phyloP scores from a whole-genome alignment of 1,140 invertebrate genomes.

The Drosophila paulistorum region DNA sequence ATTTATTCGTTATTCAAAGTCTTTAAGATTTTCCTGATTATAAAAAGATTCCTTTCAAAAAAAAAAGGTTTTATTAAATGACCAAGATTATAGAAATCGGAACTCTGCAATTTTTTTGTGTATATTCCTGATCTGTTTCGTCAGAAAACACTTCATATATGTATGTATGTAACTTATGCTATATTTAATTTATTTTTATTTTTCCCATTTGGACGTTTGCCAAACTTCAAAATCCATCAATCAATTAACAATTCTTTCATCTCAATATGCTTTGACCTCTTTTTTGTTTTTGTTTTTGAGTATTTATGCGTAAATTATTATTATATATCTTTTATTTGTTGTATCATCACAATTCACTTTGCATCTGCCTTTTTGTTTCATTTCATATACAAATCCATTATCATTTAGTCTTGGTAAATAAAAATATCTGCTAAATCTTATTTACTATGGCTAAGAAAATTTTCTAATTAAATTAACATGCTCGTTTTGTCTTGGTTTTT shows the following conservation, averaged over 20 bases:
- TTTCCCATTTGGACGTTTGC: slow-evolving; percentile 26
- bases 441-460: slow-evolving; percentile 41
- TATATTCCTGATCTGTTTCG: no score
- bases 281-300: not conserved
- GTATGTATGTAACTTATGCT: slow-evolving; percentile 23
- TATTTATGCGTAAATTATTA: slow-evolving; percentile 22
- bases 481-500: not conserved
- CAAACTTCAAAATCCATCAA: slow-evolving; percentile 5
- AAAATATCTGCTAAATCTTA: slow-evolving; percentile 45
- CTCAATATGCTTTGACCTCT: not conserved
- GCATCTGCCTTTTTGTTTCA: slow-evolving; percentile 69
- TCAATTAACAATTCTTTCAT: slow-evolving; percentile 10
- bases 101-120: no score
- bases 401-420: slow-evolving; percentile 34
- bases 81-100: no score
- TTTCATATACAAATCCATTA: slow-evolving; percentile 63
- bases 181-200: not conserved
- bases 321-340: slow-evolving; percentile 40
- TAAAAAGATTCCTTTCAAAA: no score
- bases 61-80: no score
- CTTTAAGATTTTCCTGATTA: no score
- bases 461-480: slow-evolving; percentile 23
- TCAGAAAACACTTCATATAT: not conserved
- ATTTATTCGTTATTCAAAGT: no score
- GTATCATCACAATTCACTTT: slow-evolving; percentile 82